These are phyloP conservation scores for Atherinomorus stipes DNA, from an alignment of 2,113 vertebrate species.

Conservation along the genomic window DNA sequence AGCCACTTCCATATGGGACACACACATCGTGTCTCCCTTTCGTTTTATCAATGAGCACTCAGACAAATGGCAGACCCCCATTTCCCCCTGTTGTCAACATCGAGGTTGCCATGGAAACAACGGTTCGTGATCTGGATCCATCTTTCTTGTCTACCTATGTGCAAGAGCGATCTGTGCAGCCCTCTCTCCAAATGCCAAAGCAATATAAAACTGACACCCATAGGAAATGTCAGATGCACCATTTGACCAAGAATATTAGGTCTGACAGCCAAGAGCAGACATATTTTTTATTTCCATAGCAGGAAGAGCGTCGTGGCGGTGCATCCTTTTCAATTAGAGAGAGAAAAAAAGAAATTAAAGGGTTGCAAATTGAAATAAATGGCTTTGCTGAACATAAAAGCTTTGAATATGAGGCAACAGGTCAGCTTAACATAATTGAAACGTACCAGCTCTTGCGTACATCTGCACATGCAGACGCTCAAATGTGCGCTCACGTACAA, in stretches of 20 bases:
- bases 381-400: constrained; percentile 1
- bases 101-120: constrained; percentile 77
- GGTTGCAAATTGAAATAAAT: constrained; percentile 36
- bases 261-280: constrained; percentile 43
- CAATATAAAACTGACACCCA: constrained; percentile 62
- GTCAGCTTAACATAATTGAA: constrained; percentile 20
- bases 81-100: constrained; percentile 61
- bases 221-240: constrained; percentile 64
- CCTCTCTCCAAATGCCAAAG: constrained; percentile 61
- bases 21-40: constrained; percentile 18
- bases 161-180: constrained; percentile 27
- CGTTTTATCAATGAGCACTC: constrained; percentile 53
- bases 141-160: constrained; percentile 29
- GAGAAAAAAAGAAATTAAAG: constrained; percentile 12
- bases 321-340: constrained; percentile 32
- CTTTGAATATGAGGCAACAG: constrained; percentile 21
- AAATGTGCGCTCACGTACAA: neutral
- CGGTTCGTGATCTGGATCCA: constrained; percentile 49
- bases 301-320: constrained; percentile 6
- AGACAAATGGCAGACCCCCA: constrained; percentile 37
- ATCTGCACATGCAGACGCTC: constrained; percentile 2
- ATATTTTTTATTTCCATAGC: constrained; percentile 48
- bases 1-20: constrained; percentile 24
- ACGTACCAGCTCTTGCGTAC: neutral
- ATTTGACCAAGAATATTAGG: constrained; percentile 30